Base-by-base conservation (phyloP, 2,888 invertebrate genomes). In the Gryllus longicercus region DNA sequence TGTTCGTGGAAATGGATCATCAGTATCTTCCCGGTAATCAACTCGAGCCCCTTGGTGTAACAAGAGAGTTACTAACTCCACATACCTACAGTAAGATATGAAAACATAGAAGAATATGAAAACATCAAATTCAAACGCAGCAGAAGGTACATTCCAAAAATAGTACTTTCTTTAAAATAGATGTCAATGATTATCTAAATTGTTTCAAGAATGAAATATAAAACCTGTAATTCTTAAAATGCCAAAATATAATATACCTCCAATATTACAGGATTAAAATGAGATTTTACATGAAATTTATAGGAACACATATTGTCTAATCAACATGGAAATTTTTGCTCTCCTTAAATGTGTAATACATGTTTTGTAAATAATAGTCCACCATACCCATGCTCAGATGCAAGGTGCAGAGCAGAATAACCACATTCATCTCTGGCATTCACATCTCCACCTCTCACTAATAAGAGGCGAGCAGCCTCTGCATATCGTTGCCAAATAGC, bases 361-460 rank as follows among this genome's bases (percentile, higher is more conserved):
- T n/a, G 1, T 78, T 16, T 50, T 11, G 85, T 85, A n/a, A 87
- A 38, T 8, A 38, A 38, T 38, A 38, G 8, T 5, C 38, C 38
- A 8, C 38, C 87, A 86, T 88, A 94, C 88, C 95, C 96, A 85
- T 95, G 94, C 84, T 96, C 95, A 0, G 96, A 94, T n/a, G 95
- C 94, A 16, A 97, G 89, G 88, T 97, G 97, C 76, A 97, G 87
- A 0, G 97, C 94, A 81, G 96, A 95, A 87, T 96, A 97, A 0
- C 97, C 97, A 84, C 96, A 95, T 85, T 96, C 96, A 85, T 96
- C 96, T 1, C 92, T 91, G 0, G 94, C 94, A 86, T 95, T 93
- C 63, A 95, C 92, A 85, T 95, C 93, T 84, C 95, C 93, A 11
- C 95, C 96, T 63, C 95, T 89, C 0, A 95, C 94, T 75, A 97